Evolutionary conservation across 2,113 vertebrate species (phyloP).

Genomic region (Hemiscyllium ocellatum): DNA sequence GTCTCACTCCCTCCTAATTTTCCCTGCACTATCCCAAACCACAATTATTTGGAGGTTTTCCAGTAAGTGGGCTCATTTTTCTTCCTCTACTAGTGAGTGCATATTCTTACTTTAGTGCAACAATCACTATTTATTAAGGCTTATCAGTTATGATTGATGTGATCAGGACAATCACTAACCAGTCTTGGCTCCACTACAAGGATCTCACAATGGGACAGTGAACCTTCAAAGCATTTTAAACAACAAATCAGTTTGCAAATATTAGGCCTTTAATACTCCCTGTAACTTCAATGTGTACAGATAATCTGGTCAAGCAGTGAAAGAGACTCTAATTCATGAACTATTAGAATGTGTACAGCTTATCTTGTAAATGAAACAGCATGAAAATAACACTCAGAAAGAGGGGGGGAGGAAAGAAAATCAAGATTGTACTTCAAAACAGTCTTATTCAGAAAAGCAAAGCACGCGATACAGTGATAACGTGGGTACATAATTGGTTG

Average conservation of each 20-base stretch:
- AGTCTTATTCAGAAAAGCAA: background rate
- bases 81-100: background rate
- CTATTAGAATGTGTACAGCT: background rate
- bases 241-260: constrained; percentile 21
- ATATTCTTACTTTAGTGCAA: background rate
- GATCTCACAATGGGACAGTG: background rate
- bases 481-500: background rate
- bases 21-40: constrained; percentile 18
- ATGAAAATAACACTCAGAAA: background rate
- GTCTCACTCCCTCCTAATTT: constrained; percentile 3
- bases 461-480: background rate
- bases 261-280: constrained; percentile 10
- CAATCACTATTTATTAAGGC: constrained; percentile 1
- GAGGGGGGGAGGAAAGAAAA: background rate
- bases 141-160: constrained; percentile 3
- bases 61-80: background rate
- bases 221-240: constrained; percentile 18
- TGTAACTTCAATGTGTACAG: background rate
- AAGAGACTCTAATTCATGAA: background rate
- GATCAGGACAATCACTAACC: constrained; percentile 20
- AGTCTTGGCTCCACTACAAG: background rate
- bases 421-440: background rate
- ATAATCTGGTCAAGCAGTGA: background rate
- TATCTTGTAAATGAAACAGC: background rate
- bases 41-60: constrained; percentile 31